Evolutionary conservation across 2,888 invertebrate species (phyloP), one percentile per base, ranked within the genome.

Genomic region (Leucophenga maculata): DNA sequence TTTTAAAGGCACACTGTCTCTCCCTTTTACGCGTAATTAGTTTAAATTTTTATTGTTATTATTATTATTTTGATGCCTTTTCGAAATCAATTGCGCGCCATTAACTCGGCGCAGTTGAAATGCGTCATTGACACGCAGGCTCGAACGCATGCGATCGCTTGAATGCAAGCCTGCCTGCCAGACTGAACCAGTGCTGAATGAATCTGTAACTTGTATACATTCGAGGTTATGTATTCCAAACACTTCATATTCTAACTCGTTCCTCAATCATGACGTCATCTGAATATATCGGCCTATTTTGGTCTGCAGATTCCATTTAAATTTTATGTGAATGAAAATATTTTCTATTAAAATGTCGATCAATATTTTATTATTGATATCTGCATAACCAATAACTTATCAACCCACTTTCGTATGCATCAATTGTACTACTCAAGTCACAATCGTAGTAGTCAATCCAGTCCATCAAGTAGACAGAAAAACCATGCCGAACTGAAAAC

Each of bases 401-500:
- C 26, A 26, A 26, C 26, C 26, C 4, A 4, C 26, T 4, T 26
- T 26, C 26, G 26, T 26, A 26, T 4, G 59, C 31, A 81, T 81
- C 79, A 82, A 80, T 80, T 82, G 83, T 72, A 67, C 75, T 73
- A 67, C 75, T 73, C 79, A 83, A 81, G 77, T 76, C 79, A 9
- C 8, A 39, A 11, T 39, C 39, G 39, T 6, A 39, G 39, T 39
- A 39, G 39, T 39, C 82, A 80, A 79, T 84, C 79, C 76, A 68
- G 70, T 70, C 69, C 1, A 54, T 69, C 69, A 46, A 69, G 68
- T 20, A 46, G 9, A 20, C 4, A 64, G 48, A 59, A 68, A 18
- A 64, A 18, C n/a, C 44, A 32, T 64, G 20, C 57, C 50, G 50
- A 50, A 50, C 26, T 18, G 8, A 22, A 32, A 75, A 68, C 69